phyloP scores from a whole-genome alignment of 1,140 invertebrate genomes.

The Drosophila orena region DNA sequence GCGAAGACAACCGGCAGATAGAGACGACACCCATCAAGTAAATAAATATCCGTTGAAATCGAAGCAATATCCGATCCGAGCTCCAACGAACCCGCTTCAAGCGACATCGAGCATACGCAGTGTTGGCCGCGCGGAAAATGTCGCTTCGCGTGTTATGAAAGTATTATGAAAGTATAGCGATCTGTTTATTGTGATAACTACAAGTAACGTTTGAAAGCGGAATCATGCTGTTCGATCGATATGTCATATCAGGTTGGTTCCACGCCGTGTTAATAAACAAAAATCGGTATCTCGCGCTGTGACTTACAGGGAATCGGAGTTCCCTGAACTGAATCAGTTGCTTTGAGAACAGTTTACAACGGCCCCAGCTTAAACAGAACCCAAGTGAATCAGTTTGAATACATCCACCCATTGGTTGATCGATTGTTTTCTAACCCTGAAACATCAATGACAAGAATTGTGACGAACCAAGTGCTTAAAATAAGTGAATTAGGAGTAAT shows the following conservation, averaged over 20 bases:
- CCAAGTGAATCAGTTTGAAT: conserved; percentile 7
- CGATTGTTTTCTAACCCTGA: not conserved
- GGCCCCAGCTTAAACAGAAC: not conserved
- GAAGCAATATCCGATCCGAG: not conserved
- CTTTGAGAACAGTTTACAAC: conserved; percentile 5
- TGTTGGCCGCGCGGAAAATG: conserved; percentile 37
- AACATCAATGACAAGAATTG: not conserved
- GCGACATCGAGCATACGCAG: conserved; percentile 23
- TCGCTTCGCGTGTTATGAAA: conserved; percentile 55
- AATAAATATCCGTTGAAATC: conserved; percentile 8
- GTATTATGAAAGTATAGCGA: conserved; percentile 28
- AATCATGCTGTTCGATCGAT: conserved; percentile 82
- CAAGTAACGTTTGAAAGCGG: conserved; percentile 31
- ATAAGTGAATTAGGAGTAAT: no score
- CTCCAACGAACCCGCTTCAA: not conserved
- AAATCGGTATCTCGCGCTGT: conserved; percentile 12
- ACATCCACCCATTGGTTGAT: not conserved
- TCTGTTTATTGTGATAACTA: conserved; percentile 64
- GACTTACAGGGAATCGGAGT: conserved; percentile 2
- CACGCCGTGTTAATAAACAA: conserved; percentile 1
- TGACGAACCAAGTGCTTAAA: not conserved
- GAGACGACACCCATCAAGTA: conserved; percentile 62
- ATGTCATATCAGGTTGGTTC: conserved; percentile 80
- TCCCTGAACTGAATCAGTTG: conserved; percentile 19
- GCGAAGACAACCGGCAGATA: conserved; percentile 83